Conservation (phyloP, 2,888 invertebrate genomes). For the Stenotaenia linearis region DNA sequence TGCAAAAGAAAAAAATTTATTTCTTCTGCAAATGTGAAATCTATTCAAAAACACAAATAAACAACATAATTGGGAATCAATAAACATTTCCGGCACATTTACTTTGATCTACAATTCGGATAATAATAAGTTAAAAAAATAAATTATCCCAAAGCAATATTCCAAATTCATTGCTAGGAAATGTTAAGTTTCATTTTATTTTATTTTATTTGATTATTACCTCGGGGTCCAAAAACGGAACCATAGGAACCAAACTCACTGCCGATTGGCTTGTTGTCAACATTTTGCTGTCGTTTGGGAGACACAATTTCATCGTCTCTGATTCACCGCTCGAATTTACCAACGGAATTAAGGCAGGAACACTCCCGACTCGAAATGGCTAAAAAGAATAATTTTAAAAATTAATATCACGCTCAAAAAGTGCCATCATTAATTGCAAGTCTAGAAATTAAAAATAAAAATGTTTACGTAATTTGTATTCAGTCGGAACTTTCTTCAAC, state of each 20-base stretch:
- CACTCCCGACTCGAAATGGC: slow-evolving; percentile 33
- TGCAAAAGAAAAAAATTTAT: background rate
- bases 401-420: background rate
- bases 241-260: slow-evolving; percentile 31
- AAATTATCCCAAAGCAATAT: background rate
- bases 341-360: slow-evolving; percentile 31
- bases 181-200: background rate
- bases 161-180: background rate
- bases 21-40: background rate
- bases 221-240: slow-evolving; percentile 32
- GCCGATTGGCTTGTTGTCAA: slow-evolving; percentile 32
- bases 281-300: slow-evolving; percentile 28
- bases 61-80: slow-evolving; percentile 1
- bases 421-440: background rate
- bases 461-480: background rate
- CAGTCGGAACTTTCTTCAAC: background rate
- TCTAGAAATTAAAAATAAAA: background rate
- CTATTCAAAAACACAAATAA: background rate
- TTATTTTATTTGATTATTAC: slow-evolving; percentile 10
- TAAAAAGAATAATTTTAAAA: background rate
- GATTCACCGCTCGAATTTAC: slow-evolving; percentile 28
- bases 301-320: slow-evolving; percentile 33
- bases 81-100: background rate
- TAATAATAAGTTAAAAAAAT: background rate
- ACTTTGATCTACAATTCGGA: background rate